Percentiles rank a stretch among this genome's conserved stretches.
These are phyloP conservation scores for Zaprionus bogoriensis DNA, from an alignment of 2,888 invertebrate genomes.

Conservation along the genomic window DNA sequence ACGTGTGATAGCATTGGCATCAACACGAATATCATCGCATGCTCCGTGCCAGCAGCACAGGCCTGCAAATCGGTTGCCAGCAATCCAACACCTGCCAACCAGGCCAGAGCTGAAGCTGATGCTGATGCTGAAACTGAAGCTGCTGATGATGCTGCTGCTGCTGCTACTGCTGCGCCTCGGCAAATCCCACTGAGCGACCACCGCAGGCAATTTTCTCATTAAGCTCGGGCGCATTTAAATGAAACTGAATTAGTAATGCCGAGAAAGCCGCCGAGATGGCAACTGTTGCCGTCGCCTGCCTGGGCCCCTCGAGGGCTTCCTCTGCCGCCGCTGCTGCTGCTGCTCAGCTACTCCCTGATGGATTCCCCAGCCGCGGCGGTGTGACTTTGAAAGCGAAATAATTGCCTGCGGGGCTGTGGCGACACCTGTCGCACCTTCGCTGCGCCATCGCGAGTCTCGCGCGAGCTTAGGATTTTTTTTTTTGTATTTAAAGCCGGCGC, in stretches of 20 bases:
- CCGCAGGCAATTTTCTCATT: constrained; percentile 78
- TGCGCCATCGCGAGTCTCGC: background rate
- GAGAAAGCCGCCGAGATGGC: constrained; percentile 46
- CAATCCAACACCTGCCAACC: constrained; percentile 42
- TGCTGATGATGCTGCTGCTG: constrained; percentile 3
- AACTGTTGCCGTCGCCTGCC: constrained; percentile 38
- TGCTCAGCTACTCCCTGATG: constrained; percentile 33
- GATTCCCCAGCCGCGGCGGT: constrained; percentile 51
- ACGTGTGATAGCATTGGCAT: constrained; percentile 32
- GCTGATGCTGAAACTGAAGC: background rate
- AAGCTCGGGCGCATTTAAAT: constrained; percentile 73
- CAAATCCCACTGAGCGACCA: constrained; percentile 46
- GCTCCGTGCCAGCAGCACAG: constrained; percentile 27
- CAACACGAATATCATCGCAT: constrained; percentile 50
- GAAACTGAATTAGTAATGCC: constrained; percentile 77
- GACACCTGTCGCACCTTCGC: constrained; percentile 47
- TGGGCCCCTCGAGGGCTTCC: constrained; percentile 17
- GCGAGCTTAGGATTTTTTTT: constrained; percentile 17
- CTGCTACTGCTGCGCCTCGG: no score
- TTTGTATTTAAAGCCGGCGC: constrained; percentile 32
- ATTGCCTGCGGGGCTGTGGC: constrained; percentile 57
- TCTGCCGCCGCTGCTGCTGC: constrained; percentile 1
- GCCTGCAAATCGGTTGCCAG: constrained; percentile 26
- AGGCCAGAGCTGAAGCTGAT: background rate
- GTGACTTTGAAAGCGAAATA: constrained; percentile 64